Base-by-base conservation (phyloP, 2,113 vertebrate genomes). In the Ochotona princeps region DNA sequence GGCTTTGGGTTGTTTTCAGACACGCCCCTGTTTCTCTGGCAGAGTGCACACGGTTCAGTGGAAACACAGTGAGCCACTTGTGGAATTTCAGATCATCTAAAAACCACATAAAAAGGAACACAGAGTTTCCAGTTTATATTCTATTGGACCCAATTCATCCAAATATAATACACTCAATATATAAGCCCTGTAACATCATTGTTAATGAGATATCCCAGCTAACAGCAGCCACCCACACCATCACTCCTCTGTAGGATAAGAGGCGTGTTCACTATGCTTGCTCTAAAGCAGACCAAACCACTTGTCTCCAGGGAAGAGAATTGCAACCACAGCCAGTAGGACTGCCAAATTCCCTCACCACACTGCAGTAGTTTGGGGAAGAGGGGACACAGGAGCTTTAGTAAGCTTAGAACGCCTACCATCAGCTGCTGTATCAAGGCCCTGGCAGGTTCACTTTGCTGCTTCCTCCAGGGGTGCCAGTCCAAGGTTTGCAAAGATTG, bases 221-320 rank as follows among this genome's bases (percentile, higher is more conserved):
- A 88, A 85, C 47, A 73, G 38, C 32, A 73, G 65, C 32, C 28
- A 35, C 32, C 25, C 32, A 47, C 57, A 20, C 23, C 23, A n/a
- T 35, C 65, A 38, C 26, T 87, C 80, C 49, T 97, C 35, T 60
- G 74, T 35, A 90, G 63, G 38, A 65, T 63, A 83, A 75, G 38
- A 89, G 32, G 61, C 13, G 23, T 67, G 65, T 70, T 84, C 60
- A 70, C 86, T 76, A 1, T 4, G 51, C 38, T 66, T 67, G 44
- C 47, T 80, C 57, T 32, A 44, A 88, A 88, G 51, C 80, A 7
- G 5, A 44, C 60, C 83, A 76, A 51, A 54, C 14, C 47, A 65
- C 30, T 63, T 25, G 26, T 8, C 84, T 80, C 21, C 2, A 75
- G 44, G 49, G 12, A 66, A 14, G 21, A 54, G 13, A 6, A 1